Evolutionary conservation across 2,888 invertebrate genomes (phyloP).

Genomic region (Iphiclides podalirius): DNA sequence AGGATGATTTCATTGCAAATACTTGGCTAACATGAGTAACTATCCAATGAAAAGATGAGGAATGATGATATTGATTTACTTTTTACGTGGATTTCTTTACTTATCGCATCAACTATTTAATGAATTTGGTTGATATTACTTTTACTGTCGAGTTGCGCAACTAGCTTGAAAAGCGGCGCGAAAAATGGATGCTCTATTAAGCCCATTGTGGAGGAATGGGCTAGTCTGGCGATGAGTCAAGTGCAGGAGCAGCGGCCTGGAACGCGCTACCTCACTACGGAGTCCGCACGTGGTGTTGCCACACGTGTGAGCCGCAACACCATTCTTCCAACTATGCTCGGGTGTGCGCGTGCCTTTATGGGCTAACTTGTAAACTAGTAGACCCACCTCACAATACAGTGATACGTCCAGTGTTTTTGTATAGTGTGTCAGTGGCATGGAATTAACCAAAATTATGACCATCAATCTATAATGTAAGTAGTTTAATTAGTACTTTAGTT

Average conservation of each 20-base stretch:
- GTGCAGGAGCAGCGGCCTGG: constrained; percentile 72
- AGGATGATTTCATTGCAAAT: too few species aligned
- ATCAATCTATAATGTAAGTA: too few species aligned
- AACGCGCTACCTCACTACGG: constrained; percentile 64
- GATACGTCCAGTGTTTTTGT: constrained; percentile 3
- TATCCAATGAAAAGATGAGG: too few species aligned
- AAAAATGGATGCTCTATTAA: constrained; percentile 55
- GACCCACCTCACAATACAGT: constrained; percentile 26
- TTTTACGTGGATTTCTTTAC: too few species aligned
- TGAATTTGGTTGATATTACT: too few species aligned
- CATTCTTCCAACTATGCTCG: constrained; percentile 27
- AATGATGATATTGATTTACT: too few species aligned
- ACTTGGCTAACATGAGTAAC: too few species aligned
- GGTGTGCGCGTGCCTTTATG: constrained; percentile 37
- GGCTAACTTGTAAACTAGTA: constrained; percentile 21
- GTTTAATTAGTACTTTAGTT: too few species aligned
- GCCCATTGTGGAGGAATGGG: constrained; percentile 66
- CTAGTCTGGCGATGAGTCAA: constrained; percentile 63
- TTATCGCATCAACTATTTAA: too few species aligned
- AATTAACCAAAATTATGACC: background rate
- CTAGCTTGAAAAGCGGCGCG: constrained; percentile 25
- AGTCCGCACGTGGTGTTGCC: constrained; percentile 59
- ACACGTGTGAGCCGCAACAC: too few species aligned
- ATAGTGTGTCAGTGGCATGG: constrained; percentile 15
- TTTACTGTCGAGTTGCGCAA: background rate